A percentile compares a stretch with the other conserved stretches of the same genome.
phyloP scores from a whole-genome alignment of 1,140 invertebrate genomes.

The Bradynema listronoti region DNA sequence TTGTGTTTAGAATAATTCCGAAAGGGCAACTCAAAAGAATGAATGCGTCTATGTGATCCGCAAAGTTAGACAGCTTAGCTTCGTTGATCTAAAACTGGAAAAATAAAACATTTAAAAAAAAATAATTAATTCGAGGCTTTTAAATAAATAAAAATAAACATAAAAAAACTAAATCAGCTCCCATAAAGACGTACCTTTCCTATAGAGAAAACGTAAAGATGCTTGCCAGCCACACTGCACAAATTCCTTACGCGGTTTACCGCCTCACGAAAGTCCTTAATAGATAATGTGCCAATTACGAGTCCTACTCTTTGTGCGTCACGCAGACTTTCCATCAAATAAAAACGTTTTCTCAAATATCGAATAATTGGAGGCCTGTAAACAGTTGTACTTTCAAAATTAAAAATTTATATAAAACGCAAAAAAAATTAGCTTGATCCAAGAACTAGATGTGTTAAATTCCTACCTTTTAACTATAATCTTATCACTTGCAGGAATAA shows the following conservation, averaged over 20 bases:
- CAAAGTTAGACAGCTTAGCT: conserved; percentile 46
- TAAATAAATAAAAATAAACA: conserved; percentile 1
- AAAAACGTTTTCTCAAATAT: conserved; percentile 37
- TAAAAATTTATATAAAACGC: no score
- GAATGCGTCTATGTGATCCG: conserved; percentile 42
- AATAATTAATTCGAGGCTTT: neutral
- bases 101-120: neutral
- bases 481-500: conserved; percentile 9
- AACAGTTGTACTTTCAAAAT: no score
- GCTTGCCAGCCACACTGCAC: conserved; percentile 39
- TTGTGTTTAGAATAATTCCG: conserved; percentile 38
- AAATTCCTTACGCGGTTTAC: conserved; percentile 32
- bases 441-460: neutral
- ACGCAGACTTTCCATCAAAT: conserved; percentile 41
- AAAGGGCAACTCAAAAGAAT: conserved; percentile 42
- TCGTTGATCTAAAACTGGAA: conserved; percentile 33
- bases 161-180: neutral
- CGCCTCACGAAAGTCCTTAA: conserved; percentile 30
- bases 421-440: neutral
- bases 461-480: conserved; percentile 6
- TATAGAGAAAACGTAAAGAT: conserved; percentile 48
- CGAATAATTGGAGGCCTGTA: conserved; percentile 24
- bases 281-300: conserved; percentile 43
- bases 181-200: conserved; percentile 28
- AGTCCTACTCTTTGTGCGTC: conserved; percentile 45